Conservation (phyloP, 2,888 invertebrate species). For the Hyposoter didymator region DNA sequence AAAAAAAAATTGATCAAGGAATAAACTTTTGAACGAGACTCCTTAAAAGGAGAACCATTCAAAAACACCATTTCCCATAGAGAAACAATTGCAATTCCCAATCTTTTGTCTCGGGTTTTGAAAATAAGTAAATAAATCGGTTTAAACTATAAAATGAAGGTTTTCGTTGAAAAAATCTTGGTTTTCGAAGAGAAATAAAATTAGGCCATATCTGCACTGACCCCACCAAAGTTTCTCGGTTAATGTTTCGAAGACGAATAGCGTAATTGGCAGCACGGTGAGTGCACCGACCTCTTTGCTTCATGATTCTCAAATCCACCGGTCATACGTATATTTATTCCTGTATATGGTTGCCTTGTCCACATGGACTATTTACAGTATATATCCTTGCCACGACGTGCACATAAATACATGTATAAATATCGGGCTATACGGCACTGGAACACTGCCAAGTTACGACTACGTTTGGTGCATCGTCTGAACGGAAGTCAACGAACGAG, state of each 20-base stretch:
- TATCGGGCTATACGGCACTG: constrained; percentile 71
- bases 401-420: not conserved
- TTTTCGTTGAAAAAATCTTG: not conserved
- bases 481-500: constrained; percentile 72
- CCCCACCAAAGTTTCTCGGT: not conserved
- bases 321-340: constrained; percentile 35
- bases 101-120: not conserved
- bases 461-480: constrained; percentile 73
- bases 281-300: constrained; percentile 72
- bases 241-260: constrained; percentile 39
- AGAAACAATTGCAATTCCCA: not conserved
- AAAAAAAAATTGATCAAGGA: no score
- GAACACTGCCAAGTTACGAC: constrained; percentile 77
- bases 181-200: not conserved
- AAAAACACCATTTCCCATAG: no score
- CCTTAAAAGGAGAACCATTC: no score
- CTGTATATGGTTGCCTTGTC: constrained; percentile 23
- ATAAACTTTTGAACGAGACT: no score
- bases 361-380: constrained; percentile 34
- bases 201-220: constrained; percentile 30
- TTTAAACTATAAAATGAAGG: not conserved
- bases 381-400: constrained; percentile 14
- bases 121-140: not conserved
- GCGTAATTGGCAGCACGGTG: constrained; percentile 62
- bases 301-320: constrained; percentile 76